A percentile compares a stretch with the other conserved stretches of the same genome.
Conservation (phyloP, 2,113 vertebrate species). For the Caretta caretta region DNA sequence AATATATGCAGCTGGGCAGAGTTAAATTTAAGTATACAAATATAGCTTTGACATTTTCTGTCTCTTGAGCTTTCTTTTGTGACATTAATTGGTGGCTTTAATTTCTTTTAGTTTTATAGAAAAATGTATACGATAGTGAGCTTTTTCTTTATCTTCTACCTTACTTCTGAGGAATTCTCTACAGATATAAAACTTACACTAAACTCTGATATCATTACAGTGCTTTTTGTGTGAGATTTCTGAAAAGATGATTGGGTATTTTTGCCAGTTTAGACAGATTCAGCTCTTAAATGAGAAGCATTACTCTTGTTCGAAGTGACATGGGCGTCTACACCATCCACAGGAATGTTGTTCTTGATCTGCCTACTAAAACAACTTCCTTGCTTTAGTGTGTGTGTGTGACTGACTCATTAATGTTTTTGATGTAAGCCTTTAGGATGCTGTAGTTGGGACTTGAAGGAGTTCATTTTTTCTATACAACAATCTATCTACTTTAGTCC, state of each 20-base stretch:
- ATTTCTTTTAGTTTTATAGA: not conserved
- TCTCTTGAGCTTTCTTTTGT: not conserved
- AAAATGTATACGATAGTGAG: not conserved
- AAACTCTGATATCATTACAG: not conserved
- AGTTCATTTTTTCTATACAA: not conserved
- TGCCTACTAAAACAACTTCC: not conserved
- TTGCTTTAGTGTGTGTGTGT: not conserved
- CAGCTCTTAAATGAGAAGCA: not conserved
- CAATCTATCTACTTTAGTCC: not conserved
- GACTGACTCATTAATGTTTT: not conserved
- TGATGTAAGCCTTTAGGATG: not conserved
- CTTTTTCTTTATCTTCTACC: not conserved
- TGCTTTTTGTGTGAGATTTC: not conserved
- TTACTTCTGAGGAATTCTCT: not conserved
- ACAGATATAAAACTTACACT: not conserved
- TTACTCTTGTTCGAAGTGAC: not conserved
- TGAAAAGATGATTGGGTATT: not conserved
- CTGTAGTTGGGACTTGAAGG: not conserved
- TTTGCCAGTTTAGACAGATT: not conserved
- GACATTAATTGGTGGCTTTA: not conserved
- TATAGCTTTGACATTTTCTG: rapidly evolving
- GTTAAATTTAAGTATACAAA: rapidly evolving
- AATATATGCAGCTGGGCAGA: not conserved
- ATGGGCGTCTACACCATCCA: not conserved
- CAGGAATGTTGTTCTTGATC: not conserved